Percentiles rank a stretch among this genome's conserved stretches.
Conservation (phyloP, 2,797 vertebrate genomes). For the Rhinogobio ventralis region DNA sequence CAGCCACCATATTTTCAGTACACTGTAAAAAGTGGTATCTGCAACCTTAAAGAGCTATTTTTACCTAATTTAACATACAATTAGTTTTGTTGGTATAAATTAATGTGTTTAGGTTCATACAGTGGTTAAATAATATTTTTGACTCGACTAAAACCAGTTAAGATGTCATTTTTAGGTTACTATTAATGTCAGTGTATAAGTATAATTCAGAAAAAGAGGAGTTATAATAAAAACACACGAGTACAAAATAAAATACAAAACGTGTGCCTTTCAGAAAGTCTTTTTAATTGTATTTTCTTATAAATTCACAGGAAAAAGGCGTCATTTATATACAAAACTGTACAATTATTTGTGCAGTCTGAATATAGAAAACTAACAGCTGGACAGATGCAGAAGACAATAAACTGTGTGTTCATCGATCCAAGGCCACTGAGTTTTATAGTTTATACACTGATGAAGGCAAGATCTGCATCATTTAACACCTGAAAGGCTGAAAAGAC, state of each 20-base stretch:
- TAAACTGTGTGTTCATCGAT: conserved; percentile 1
- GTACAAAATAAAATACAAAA: conserved; percentile 11
- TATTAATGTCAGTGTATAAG: not conserved
- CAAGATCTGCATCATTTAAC: not conserved
- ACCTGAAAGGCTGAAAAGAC: not conserved
- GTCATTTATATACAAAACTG: conserved; percentile 56
- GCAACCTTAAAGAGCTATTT: too few species aligned
- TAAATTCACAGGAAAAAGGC: conserved; percentile 37
- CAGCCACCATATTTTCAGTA: not conserved
- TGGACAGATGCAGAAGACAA: not conserved
- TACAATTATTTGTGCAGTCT: conserved; percentile 54
- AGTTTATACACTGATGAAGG: conserved; percentile 15
- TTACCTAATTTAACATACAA: not conserved
- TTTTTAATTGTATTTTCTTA: conserved; percentile 56
- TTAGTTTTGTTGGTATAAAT: not conserved
- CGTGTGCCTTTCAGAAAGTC: conserved; percentile 6
- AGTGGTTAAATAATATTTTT: not conserved
- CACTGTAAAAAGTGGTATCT: too few species aligned
- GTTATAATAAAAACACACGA: not conserved
- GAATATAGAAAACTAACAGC: conserved; percentile 27
- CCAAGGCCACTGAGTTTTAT: conserved; percentile 2
- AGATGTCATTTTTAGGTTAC: not conserved
- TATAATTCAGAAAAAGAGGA: not conserved
- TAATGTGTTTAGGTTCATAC: too few species aligned
- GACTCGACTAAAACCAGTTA: not conserved